phyloP scores from a whole-genome alignment of 2,888 invertebrate species.

The Sclerodermus sp. region DNA sequence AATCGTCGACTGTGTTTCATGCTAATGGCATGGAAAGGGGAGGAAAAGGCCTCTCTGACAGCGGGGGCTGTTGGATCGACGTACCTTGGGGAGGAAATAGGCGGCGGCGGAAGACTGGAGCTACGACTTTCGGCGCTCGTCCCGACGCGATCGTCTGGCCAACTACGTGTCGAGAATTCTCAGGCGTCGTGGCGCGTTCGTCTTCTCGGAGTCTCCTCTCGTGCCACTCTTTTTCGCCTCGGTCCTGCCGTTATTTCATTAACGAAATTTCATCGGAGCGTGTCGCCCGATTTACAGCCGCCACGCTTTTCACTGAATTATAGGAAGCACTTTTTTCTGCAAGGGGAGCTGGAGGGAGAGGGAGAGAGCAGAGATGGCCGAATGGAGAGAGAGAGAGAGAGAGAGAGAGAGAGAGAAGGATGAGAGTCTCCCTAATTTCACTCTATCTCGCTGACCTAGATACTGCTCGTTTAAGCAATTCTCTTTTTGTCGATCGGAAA shows the following conservation, averaged over 20 bases:
- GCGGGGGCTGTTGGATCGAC: too few species aligned
- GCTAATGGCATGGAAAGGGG: too few species aligned
- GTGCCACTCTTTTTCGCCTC: constrained; percentile 6
- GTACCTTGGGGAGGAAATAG: background rate
- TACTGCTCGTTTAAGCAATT: too few species aligned
- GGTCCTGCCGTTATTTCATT: constrained; percentile 20
- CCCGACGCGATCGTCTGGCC: constrained; percentile 15
- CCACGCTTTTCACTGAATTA: background rate
- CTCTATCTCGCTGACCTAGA: background rate
- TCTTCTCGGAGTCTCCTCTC: constrained; percentile 2
- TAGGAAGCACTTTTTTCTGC: too few species aligned
- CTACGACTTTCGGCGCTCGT: constrained; percentile 17
- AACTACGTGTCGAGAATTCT: constrained; percentile 27
- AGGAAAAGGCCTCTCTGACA: too few species aligned
- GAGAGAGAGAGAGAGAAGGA: background rate
- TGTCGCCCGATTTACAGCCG: background rate
- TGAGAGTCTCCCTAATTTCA: background rate
- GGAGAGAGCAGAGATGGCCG: too few species aligned
- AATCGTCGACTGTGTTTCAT: too few species aligned
- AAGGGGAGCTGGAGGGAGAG: too few species aligned
- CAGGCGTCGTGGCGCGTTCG: constrained; percentile 2
- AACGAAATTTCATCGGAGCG: constrained; percentile 20
- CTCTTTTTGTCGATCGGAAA: background rate
- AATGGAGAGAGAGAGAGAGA: background rate
- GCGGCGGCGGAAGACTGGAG: constrained; percentile 14